Percentiles rank a stretch among this genome's conserved stretches.
phyloP scores from a whole-genome alignment of 2,888 invertebrate species.

The Magallana nippona region DNA sequence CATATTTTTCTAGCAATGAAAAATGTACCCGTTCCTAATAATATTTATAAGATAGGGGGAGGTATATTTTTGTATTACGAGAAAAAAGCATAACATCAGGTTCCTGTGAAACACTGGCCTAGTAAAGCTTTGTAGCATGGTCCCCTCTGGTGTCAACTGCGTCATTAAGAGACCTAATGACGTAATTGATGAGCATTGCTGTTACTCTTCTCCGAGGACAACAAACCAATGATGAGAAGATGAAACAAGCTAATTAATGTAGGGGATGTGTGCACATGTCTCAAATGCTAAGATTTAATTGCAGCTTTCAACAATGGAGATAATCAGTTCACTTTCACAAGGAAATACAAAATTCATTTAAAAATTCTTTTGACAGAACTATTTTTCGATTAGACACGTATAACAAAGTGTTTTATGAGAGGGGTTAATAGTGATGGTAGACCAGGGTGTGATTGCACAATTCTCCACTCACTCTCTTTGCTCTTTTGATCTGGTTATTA shows the following conservation, averaged over 20 bases:
- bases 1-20: no score
- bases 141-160: no score
- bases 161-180: no score
- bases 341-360: conserved; percentile 11
- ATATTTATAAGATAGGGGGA: no score
- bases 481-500: conserved; percentile 20
- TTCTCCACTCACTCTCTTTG: not conserved
- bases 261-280: not conserved
- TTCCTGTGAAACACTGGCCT: no score
- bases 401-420: not conserved
- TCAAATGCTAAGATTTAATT: not conserved
- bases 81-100: no score
- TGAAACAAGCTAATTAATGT: not conserved
- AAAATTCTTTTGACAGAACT: conserved; percentile 3
- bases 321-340: not conserved
- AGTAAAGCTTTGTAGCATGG: no score
- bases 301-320: not conserved
- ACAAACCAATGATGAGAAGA: not conserved
- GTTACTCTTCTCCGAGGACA: not conserved
- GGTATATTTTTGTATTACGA: no score
- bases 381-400: not conserved
- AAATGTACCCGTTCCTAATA: no score
- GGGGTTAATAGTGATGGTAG: not conserved
- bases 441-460: conserved; percentile 11
- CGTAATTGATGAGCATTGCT: no score